These are phyloP conservation scores for Kryptolebias ocellatus DNA, from an alignment of 2,797 vertebrate genomes.

Conservation along the genomic window DNA sequence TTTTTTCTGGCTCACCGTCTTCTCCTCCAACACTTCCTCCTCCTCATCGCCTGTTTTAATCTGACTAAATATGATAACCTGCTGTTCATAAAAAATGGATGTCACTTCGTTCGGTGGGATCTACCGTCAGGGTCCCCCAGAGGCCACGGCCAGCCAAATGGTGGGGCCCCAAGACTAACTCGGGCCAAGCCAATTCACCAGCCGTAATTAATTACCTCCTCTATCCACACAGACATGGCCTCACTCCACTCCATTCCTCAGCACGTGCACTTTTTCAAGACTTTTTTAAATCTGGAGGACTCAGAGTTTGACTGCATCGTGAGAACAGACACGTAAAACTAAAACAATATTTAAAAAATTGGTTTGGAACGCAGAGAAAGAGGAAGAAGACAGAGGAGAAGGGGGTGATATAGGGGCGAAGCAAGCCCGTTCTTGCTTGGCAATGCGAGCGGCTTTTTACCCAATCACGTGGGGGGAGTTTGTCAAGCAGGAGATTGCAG, in stretches of 20 bases:
- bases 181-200: conserved; percentile 70
- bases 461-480: conserved; percentile 85
- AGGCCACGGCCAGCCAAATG: conserved; percentile 51
- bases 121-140: conserved; percentile 58
- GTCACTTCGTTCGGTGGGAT: conserved; percentile 76
- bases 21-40: conserved; percentile 48
- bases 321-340: neutral
- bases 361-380: conserved; percentile 37
- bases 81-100: conserved; percentile 81
- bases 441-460: conserved; percentile 72
- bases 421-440: conserved; percentile 50
- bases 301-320: conserved; percentile 6
- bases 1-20: conserved; percentile 69
- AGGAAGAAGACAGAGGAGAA: neutral
- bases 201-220: conserved; percentile 81
- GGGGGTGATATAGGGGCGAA: neutral
- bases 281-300: too few relatives aligned
- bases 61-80: conserved; percentile 80
- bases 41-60: conserved; percentile 73
- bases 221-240: conserved; percentile 1
- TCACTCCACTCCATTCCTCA: conserved; percentile 2
- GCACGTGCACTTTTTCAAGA: conserved; percentile 2
- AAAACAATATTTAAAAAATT: neutral
- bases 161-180: conserved; percentile 56
- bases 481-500: conserved; percentile 89